Evolutionary conservation across 23 tunicate species (phyloP), one percentile per base, ranked within the genome.

Genomic region (Styela plicata): DNA sequence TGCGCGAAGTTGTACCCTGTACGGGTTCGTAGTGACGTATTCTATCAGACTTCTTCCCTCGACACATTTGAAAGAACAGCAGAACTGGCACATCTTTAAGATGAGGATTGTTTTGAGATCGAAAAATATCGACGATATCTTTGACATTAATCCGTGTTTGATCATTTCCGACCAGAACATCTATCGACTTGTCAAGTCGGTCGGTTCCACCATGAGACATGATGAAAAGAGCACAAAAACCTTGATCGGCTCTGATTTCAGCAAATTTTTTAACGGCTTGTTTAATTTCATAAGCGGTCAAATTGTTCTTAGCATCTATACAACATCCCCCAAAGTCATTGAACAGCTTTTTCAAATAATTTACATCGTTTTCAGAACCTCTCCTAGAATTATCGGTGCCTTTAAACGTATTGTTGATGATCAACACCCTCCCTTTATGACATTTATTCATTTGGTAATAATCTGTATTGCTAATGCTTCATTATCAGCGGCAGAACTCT

Each of bases 121-220:
- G 7, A 13, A 44, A 44, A 13, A 7, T 44, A 7, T 7, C 57
- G 10, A 44, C 57, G 7, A 44, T 7, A 44, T 44, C 57, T 7
- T 44, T 44, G 13, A 44, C 57, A 44, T 44, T 44, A 5, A 44
- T 13, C 7, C 10, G 7, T 44, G 57, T 5, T 5, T 44, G 7
- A 13, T 44, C 57, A 44, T 44, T 44, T 13, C 57, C 57, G 13
- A 44, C 57, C 57, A 44, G 13, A 5, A 44, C 57, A 44, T 44
- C 57, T 44, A 44, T 7, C 13, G 10, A 5, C 57, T 13, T 5
- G 57, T 44, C 57, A 13, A 44, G n/a, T n/a, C n/a, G n/a, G 13
- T 44, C 13, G 13, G 57, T 5, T 44, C 31, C 22, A 18, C 71
- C 71, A 67, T 67, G 71, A 67, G 71, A 67, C 71, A 67, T 67